Evolutionary conservation across 2,797 vertebrate genomes (phyloP).

Genomic region (Danio aesculapii): DNA sequence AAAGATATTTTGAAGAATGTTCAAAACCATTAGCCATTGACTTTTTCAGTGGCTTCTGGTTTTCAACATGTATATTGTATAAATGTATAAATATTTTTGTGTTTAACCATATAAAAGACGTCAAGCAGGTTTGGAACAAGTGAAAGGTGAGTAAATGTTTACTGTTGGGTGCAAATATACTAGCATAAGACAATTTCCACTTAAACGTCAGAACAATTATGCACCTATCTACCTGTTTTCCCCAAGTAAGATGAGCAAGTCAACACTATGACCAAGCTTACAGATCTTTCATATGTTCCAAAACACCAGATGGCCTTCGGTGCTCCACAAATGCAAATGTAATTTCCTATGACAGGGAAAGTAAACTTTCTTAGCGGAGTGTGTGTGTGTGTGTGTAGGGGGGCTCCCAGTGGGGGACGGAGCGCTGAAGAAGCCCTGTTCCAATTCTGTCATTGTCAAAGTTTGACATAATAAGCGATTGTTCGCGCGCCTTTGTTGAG

Average conservation of each 20-base stretch:
- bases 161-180: neutral
- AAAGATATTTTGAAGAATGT: too few species aligned
- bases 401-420: slow-evolving; percentile 73
- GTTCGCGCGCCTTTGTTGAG: slow-evolving; percentile 77
- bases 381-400: slow-evolving; percentile 37
- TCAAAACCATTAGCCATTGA: too few species aligned
- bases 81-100: too few species aligned
- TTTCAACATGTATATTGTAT: too few species aligned
- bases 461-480: slow-evolving; percentile 78
- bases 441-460: slow-evolving; percentile 84
- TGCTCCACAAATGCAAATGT: slow-evolving; percentile 72
- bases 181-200: neutral
- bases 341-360: slow-evolving; percentile 78
- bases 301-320: slow-evolving; percentile 62
- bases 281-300: slow-evolving; percentile 34
- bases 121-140: too few species aligned
- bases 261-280: neutral
- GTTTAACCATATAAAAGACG: too few species aligned
- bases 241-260: neutral
- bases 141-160: too few species aligned
- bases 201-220: neutral
- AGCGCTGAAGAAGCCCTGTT: slow-evolving; percentile 73
- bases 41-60: too few species aligned
- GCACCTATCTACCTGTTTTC: neutral
- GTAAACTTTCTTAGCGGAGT: slow-evolving; percentile 77